Base-by-base conservation (phyloP, 23 tunicate species). In the Botrylloides violaceus region DNA sequence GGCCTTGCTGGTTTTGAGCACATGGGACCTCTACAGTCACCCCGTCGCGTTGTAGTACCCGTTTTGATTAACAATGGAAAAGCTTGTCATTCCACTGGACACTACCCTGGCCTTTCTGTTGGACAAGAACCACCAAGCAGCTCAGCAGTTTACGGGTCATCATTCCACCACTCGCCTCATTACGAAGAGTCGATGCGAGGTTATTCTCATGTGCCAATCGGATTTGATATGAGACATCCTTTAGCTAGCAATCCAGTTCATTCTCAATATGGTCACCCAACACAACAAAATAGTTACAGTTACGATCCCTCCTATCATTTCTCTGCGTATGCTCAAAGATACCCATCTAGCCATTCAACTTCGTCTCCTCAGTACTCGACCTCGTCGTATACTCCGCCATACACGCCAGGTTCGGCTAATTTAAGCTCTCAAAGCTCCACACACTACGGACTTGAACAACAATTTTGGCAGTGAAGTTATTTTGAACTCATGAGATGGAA, bases 41-140 rank as follows among this genome's bases (percentile, higher is more conserved):
- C 90, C 31, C 32, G 74, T 9, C 57, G 90, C 55, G 90, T 83
- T 34, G 49, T 77, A 74, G 82, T 83, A 31, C 90, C 90, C 9
- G 78, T 83, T 7, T 21, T 83, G 12, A 77, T 83, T 27, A 68
- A 43, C 58, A 75, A 71, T n/a, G 90, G 82, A 27, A 83, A 83
- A 30, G 78, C 78, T 34, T 83, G 90, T 32, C 78, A 77, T 25
- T 25, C 78, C 66, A 24, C 74, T 19, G 47, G 74, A 32, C 56
- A 39, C n/a, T 68, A 43, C 47, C 58, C 56, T 4, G 58, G 58
- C 26, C 58, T 43, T 6, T 36, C 58, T 9, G 47, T 37, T 27
- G 1, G 28, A 32, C 58, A 39, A 32, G 39, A 65, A 25, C 7
- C 36, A n/a, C 36, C 37, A 5, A 65, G 5, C 48, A 65, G 29